Evolutionary conservation across 1,140 invertebrate genomes (phyloP).

Genomic region (Cylas formicarius): DNA sequence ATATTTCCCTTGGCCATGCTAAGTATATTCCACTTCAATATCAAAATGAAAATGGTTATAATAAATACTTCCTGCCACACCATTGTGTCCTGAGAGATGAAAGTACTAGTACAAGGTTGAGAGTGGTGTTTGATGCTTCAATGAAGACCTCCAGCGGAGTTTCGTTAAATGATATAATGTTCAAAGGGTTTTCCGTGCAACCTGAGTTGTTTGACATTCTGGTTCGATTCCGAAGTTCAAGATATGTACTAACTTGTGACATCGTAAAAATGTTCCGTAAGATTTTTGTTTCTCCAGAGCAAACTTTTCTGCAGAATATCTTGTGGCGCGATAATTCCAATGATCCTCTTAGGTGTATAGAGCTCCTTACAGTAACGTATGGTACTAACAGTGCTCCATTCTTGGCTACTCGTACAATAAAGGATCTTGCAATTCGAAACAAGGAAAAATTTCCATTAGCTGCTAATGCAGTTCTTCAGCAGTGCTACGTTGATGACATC

Average conservation of each 20-base stretch:
- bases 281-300: slow-evolving; percentile 7
- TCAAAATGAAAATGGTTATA: background rate
- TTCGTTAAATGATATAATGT: slow-evolving; percentile 31
- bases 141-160: slow-evolving; percentile 28
- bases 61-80: slow-evolving; percentile 21
- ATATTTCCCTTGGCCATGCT: slow-evolving; percentile 29
- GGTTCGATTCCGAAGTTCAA: slow-evolving; percentile 5
- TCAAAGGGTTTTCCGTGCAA: slow-evolving; percentile 21
- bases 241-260: slow-evolving; percentile 6
- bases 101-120: slow-evolving; percentile 34
- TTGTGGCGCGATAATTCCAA: slow-evolving; percentile 4
- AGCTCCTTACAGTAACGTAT: slow-evolving; percentile 13
- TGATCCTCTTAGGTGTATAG: slow-evolving; percentile 8
- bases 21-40: slow-evolving; percentile 13
- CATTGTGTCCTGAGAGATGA: slow-evolving; percentile 29
- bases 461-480: slow-evolving; percentile 19
- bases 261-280: slow-evolving; percentile 14
- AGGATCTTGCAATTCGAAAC: slow-evolving; percentile 15
- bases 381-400: slow-evolving; percentile 11
- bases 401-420: slow-evolving; percentile 14
- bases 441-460: slow-evolving; percentile 18
- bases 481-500: slow-evolving; percentile 23
- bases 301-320: slow-evolving; percentile 8
- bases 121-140: slow-evolving; percentile 37
- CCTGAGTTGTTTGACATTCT: slow-evolving; percentile 17